Percentiles rank a stretch among this genome's conserved stretches.
Evolutionary conservation across 2,888 invertebrate species (phyloP).

Genomic region (Cantharis rufa): DNA sequence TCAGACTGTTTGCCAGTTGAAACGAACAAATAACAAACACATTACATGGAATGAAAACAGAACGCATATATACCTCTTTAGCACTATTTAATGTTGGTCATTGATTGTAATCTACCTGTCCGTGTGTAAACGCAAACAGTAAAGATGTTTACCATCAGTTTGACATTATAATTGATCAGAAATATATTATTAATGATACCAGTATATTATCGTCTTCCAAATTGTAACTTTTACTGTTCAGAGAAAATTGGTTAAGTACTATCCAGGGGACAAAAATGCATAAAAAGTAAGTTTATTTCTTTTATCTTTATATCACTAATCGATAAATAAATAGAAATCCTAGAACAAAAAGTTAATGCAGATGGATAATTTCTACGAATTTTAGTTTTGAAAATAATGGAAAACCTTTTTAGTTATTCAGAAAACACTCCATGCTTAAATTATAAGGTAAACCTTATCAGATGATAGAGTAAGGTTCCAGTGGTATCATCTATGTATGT

Average conservation of each 20-base stretch:
- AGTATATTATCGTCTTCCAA: background rate
- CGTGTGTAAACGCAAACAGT: background rate
- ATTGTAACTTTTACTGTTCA: background rate
- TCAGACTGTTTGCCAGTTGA: constrained; percentile 2
- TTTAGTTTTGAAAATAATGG: background rate
- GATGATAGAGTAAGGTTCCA: too few species aligned
- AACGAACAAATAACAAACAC: constrained; percentile 19
- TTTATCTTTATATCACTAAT: background rate
- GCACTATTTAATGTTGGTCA: background rate
- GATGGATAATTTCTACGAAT: background rate
- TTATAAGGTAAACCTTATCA: background rate
- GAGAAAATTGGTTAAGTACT: background rate
- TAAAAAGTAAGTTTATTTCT: background rate
- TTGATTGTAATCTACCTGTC: constrained; percentile 16
- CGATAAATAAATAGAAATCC: background rate
- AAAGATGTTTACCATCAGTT: background rate
- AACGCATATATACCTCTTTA: background rate
- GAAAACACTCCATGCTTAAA: background rate
- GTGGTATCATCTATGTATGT: too few species aligned
- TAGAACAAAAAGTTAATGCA: background rate
- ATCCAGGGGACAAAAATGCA: background rate
- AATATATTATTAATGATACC: background rate
- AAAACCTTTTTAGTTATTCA: background rate
- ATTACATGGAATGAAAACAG: constrained; percentile 5
- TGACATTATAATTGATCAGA: background rate